Evolutionary conservation across 1,140 invertebrate species (phyloP), one percentile per base, ranked within the genome.

Genomic region (Nixonia krombeini): DNA sequence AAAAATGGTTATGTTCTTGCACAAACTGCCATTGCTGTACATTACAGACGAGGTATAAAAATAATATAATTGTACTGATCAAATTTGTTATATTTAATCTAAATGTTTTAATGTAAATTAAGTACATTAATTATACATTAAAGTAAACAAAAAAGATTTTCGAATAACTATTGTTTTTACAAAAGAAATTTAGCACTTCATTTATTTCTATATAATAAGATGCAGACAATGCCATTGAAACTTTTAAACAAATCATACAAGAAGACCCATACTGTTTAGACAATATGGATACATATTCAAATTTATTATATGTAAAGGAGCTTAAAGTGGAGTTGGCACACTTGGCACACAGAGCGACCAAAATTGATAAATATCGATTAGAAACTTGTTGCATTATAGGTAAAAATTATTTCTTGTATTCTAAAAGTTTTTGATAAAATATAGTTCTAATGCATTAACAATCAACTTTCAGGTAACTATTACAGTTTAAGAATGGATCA

Each of bases 351-450:
- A 91, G 92, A 73, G 94, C 95, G 25, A 94, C 94, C 23, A 91
- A 94, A 77, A 96, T 98, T 64, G 97, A 99, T 82, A 98, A 98
- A 86, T 99, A 98, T 79, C 88, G 95, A 76, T 93, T 97, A 8
- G 97, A 99, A 87, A 99, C 97, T 0, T 99, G 97, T 83, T 99
- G 96, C 87, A 95, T 99, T 74, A 95, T 99, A 80, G 98, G 97
- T 94, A 85, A 88, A 83, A 2, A 23, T 42, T 46, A 15, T 28
- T 31, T 35, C n/a, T 35, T n/a, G 12, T 4, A 35, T 35, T 35
- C n/a, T 4, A 35, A n/a, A 35, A 35, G 12, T n/a, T 35, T 35
- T 35, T 8, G 12, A 35, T n/a, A 35, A 37, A 37, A 15, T 8
- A 13, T 7, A 37, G 16, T 13, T 29, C 13, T 33, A 18, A 37